A percentile compares a stretch with the other conserved stretches of the same genome.
phyloP scores from a whole-genome alignment of 1,140 invertebrate species.

The Hormaphis cornu region DNA sequence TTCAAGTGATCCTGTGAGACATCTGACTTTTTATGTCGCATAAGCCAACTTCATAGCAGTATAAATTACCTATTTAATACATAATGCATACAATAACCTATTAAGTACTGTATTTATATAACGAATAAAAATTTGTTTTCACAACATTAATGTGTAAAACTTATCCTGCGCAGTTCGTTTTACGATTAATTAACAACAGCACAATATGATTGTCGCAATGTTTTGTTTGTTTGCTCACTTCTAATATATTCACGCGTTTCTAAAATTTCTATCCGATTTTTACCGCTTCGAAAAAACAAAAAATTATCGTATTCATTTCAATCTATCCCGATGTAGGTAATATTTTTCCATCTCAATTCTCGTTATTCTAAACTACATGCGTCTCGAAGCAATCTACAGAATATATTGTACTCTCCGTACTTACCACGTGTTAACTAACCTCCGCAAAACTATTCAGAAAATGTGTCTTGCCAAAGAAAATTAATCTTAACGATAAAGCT shows the following conservation, averaged over 20 bases:
- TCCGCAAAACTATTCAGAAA: slow-evolving; percentile 54
- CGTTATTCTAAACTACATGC: not conserved
- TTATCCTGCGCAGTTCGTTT: no score
- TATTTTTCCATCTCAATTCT: no score
- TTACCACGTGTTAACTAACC: not conserved
- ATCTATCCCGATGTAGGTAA: not conserved
- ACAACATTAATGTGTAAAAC: no score
- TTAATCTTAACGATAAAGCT: slow-evolving; percentile 37
- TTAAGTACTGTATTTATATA: no score
- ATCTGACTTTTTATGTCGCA: no score
- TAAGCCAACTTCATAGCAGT: no score
- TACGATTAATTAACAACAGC: no score
- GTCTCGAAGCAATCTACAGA: not conserved
- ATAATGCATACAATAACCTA: no score
- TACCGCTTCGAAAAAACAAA: not conserved
- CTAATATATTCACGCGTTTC: not conserved
- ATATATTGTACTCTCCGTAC: not conserved
- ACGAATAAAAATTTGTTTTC: no score
- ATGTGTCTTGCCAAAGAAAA: slow-evolving; percentile 77
- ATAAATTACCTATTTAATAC: no score
- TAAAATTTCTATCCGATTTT: not conserved
- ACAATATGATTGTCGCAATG: not conserved
- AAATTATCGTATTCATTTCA: not conserved
- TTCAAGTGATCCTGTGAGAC: no score
- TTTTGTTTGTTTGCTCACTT: not conserved